Percentiles rank a stretch among this genome's conserved stretches.
Conservation (phyloP, 1,140 invertebrate species). For the Drosophila trapezifrons region DNA sequence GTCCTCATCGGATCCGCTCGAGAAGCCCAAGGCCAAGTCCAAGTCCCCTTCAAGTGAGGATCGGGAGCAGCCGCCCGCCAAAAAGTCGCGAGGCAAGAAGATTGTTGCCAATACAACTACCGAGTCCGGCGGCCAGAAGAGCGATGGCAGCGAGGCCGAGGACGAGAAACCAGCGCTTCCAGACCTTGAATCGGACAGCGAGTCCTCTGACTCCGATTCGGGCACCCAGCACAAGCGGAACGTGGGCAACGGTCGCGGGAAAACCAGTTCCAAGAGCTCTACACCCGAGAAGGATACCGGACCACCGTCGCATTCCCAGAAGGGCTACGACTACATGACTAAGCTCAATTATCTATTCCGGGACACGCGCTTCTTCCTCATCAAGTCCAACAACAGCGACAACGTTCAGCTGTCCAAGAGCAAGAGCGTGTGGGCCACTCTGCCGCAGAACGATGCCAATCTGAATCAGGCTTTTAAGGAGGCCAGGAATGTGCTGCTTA, state of each 20-base stretch:
- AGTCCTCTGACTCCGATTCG: conserved; percentile 79
- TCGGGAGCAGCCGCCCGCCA: conserved; percentile 36
- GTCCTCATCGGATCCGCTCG: conserved; percentile 18
- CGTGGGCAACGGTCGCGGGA: conserved; percentile 49
- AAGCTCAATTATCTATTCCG: conserved; percentile 97
- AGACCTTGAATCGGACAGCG: conserved; percentile 67
- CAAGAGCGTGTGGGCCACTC: conserved; percentile 98
- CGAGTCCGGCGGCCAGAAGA: conserved; percentile 60
- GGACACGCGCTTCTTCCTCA: conserved; percentile 97
- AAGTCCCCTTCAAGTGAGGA: conserved; percentile 50
- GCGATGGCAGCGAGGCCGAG: conserved; percentile 70
- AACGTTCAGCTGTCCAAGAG: conserved; percentile 97
- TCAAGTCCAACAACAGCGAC: conserved; percentile 99
- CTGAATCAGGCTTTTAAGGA: conserved; percentile 97
- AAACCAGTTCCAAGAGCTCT: conserved; percentile 60
- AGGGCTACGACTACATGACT: conserved; percentile 93
- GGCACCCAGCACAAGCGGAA: conserved; percentile 79
- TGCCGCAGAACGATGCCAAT: conserved; percentile 98
- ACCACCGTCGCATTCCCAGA: conserved; percentile 84
- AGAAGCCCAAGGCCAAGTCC: conserved; percentile 42
- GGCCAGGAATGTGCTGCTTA: conserved; percentile 96
- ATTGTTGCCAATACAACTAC: conserved; percentile 3
- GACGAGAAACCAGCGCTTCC: conserved; percentile 65
- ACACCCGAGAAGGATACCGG: conserved; percentile 70
- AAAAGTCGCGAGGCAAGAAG: conserved; percentile 67